phyloP scores from a whole-genome alignment of 2,888 invertebrate genomes.

The Pharmacophagus antenor region DNA sequence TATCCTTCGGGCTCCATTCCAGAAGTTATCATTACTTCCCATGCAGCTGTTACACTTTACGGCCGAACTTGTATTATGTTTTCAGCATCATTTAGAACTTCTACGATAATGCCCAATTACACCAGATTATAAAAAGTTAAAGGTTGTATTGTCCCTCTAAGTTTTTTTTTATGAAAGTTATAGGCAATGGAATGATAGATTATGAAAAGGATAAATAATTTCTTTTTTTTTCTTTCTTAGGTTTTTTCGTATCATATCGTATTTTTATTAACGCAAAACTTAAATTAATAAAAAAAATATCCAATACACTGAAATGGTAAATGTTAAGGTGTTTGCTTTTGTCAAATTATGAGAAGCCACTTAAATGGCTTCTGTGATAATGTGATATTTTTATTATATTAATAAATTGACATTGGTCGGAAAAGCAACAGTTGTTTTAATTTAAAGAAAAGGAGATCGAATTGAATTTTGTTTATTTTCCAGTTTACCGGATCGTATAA shows the following conservation, averaged over 20 bases:
- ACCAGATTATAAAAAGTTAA: neutral
- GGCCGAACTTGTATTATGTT: constrained; percentile 70
- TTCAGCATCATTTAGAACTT: constrained; percentile 63
- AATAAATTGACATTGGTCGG: neutral
- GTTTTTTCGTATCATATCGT: too few relatives aligned
- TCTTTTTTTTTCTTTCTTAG: too few relatives aligned
- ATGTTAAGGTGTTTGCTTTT: too few relatives aligned
- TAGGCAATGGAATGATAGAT: too few relatives aligned
- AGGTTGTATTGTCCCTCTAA: too few relatives aligned
- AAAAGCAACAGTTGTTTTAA: neutral
- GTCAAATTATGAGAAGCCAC: too few relatives aligned
- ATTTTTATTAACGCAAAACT: too few relatives aligned
- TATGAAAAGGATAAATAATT: too few relatives aligned
- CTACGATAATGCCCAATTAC: constrained; percentile 40
- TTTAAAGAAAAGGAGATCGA: constrained; percentile 20
- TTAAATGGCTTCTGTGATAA: too few relatives aligned
- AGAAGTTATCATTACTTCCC: constrained; percentile 63
- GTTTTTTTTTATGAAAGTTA: too few relatives aligned
- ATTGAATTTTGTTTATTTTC: constrained; percentile 35
- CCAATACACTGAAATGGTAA: too few relatives aligned
- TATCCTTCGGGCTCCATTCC: constrained; percentile 53
- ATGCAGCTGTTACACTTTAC: constrained; percentile 75
- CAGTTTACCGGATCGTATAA: constrained; percentile 39
- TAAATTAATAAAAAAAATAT: too few relatives aligned
- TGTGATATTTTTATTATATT: neutral